These are phyloP conservation scores for Nezara viridula DNA, from an alignment of 2,888 invertebrate genomes.

Conservation along the genomic window DNA sequence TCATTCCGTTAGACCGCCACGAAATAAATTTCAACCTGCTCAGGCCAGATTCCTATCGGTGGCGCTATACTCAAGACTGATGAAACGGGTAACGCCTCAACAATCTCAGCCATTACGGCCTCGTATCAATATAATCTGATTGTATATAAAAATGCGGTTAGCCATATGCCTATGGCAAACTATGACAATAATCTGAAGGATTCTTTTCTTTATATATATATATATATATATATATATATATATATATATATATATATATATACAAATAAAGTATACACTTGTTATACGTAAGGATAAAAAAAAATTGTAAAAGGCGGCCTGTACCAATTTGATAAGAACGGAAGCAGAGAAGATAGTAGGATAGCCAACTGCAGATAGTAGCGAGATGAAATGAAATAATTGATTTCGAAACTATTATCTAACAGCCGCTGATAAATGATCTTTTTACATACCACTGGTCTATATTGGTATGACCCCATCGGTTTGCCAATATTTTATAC, in stretches of 20 bases:
- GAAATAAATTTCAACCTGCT: too few species aligned
- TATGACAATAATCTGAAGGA: too few species aligned
- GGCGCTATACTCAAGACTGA: too few species aligned
- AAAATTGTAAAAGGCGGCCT: background rate
- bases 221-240: background rate
- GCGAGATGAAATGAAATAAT: slow-evolving; percentile 49
- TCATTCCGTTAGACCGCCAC: too few species aligned
- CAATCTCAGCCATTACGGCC: too few species aligned
- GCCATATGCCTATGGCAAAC: too few species aligned
- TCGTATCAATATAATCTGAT: too few species aligned
- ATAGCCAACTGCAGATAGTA: slow-evolving; percentile 24
- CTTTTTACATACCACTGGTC: slow-evolving; percentile 35
- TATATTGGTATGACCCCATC: slow-evolving; percentile 13
- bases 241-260: background rate
- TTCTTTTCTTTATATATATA: background rate
- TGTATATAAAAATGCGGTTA: too few species aligned
- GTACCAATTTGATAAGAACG: slow-evolving; percentile 57
- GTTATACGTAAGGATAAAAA: background rate
- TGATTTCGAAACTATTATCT: slow-evolving; percentile 57
- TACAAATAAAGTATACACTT: too few species aligned
- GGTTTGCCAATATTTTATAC: background rate
- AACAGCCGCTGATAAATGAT: slow-evolving; percentile 32
- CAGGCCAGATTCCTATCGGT: too few species aligned
- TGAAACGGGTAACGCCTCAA: too few species aligned
- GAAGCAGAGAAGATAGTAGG: slow-evolving; percentile 34